Evolutionary conservation across 2,797 vertebrate species (phyloP).

Genomic region (Tadarida brasiliensis): DNA sequence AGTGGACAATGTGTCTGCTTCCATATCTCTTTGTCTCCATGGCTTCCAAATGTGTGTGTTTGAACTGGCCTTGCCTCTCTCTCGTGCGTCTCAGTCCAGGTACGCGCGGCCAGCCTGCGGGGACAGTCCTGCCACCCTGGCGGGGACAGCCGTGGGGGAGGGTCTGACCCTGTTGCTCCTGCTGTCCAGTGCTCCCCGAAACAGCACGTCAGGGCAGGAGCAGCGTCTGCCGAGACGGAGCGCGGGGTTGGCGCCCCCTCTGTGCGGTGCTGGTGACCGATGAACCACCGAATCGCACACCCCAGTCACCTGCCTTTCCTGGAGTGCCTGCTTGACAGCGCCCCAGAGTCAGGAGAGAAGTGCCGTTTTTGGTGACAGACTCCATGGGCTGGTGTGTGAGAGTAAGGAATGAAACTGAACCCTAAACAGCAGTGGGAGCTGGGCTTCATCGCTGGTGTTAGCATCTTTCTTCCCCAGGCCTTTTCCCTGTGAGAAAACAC

Average conservation of each 20-base stretch:
- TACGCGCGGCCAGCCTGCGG: too few relatives aligned
- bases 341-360: neutral
- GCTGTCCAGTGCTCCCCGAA: too few relatives aligned
- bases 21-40: neutral
- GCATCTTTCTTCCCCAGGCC: neutral
- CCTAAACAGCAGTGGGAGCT: neutral
- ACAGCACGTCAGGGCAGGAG: too few relatives aligned
- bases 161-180: too few relatives aligned
- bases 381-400: neutral
- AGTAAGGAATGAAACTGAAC: neutral
- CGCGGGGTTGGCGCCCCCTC: too few relatives aligned
- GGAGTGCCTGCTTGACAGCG: neutral
- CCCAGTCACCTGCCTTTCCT: neutral
- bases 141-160: too few relatives aligned
- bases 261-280: neutral
- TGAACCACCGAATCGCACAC: neutral
- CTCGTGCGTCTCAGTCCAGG: neutral
- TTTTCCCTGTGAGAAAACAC: neutral
- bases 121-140: too few relatives aligned
- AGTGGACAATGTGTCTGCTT: neutral
- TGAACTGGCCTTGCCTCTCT: neutral
- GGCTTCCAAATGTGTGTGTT: neutral
- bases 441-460: neutral
- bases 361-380: neutral
- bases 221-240: too few relatives aligned